Base-by-base conservation (phyloP, 2,797 vertebrate genomes). In the Ctenochaetus hawaiiensis region DNA sequence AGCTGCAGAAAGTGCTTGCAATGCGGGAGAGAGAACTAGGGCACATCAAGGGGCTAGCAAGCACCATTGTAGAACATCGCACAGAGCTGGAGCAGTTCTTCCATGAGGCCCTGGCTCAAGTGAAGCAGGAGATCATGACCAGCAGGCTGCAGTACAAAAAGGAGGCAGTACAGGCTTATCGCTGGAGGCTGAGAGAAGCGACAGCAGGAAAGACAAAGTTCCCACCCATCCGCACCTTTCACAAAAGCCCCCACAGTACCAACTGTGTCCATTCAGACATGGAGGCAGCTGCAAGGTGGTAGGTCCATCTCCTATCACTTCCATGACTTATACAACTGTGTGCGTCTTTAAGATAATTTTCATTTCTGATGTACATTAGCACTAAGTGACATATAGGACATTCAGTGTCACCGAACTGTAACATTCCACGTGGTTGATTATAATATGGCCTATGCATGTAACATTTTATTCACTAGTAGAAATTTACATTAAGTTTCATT, bases 71-170 rank as follows among this genome's bases (percentile, higher is more conserved):
- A 43, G 92, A 95, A 75, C 94, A 96, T 84, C 94, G 96, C 66
- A 96, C 92, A 10, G 95, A 97, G 75, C 86, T 97, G 81, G 96
- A 97, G 89, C 80, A 77, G 6, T 98, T 99, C 90, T 97, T 96
- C 88, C 93, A 96, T 20, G 94, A 96, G 74, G 95, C 96, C 9
- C 92, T 98, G 71, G 81, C 89, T 67, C 89, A 97, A 47, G 95
- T 97, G 85, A 98, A 93, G 88, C 87, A 93, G 84, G 94, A 98
- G 91, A 95, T 97, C 45, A 52, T 53, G 67, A 59, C 87, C 75
- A 95, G 87, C 84, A 94, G 95, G 83, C 90, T 87, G 48, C 91
- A 87, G 22, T 95, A 94, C 84, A 97, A 93, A 80, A 93, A 95
- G 74, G 93, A 96, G 68, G 94, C 95, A 0, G 89, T 92, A 67